phyloP scores from a whole-genome alignment of 2,888 invertebrate genomes.

The Ophion obscuratus region DNA sequence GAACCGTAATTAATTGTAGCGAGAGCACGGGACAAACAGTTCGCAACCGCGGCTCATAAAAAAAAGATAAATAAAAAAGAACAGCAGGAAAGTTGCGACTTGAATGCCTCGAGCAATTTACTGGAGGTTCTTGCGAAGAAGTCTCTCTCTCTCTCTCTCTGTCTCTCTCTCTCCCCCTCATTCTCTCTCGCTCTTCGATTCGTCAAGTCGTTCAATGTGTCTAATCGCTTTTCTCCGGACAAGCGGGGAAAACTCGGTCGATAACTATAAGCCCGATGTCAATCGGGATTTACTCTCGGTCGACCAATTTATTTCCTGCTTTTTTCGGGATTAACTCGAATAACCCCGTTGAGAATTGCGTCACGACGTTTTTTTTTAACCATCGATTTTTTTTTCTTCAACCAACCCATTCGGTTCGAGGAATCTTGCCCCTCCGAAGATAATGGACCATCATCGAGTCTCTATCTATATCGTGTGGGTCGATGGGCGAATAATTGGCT shows the following conservation, averaged over 20 bases:
- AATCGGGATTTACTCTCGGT: conserved; percentile 24
- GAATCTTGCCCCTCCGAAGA: neutral
- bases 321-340: neutral
- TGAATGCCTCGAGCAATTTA: conserved; percentile 42
- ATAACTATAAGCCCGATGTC: conserved; percentile 21
- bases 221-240: conserved; percentile 43
- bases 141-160: neutral
- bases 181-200: neutral
- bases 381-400: neutral
- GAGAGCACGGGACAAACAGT: conserved; percentile 9
- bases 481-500: conserved; percentile 14
- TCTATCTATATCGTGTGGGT: neutral
- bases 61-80: conserved; percentile 17
- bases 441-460: neutral
- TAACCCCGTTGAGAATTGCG: neutral
- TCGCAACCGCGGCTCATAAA: neutral
- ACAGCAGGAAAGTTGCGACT: conserved; percentile 6
- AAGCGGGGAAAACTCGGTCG: conserved; percentile 28
- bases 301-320: conserved; percentile 18
- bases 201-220: conserved; percentile 49
- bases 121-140: neutral
- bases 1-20: conserved; percentile 23
- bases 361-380: neutral
- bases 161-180: too few relatives aligned
- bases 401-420: neutral